Evolutionary conservation across 1,140 invertebrate species (phyloP), one percentile per base, ranked within the genome.

Genomic region (Diachasmimorpha longicaudata): DNA sequence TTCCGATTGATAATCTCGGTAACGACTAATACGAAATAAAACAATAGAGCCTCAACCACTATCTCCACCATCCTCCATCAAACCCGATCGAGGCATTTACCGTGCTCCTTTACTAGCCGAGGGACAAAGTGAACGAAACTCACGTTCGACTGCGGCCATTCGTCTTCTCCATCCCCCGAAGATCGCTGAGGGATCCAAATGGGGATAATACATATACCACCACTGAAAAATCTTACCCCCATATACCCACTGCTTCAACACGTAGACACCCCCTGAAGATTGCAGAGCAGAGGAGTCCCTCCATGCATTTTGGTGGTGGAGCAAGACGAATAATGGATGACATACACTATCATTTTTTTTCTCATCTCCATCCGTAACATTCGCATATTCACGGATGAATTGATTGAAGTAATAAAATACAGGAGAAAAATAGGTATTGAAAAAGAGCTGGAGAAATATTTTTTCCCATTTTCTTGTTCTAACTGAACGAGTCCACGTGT

Each of bases 71-170:
- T 72, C 58, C 11, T 25, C 58, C 25, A 63, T 63, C 80, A 68
- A 84, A 84, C 84, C 79, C 78, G 83, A 83, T 84, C 80, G 79
- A 79, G 6, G 79, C 83, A 80, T 83, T 85, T 83, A 84, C 83
- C 84, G 79, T 77, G 78, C 80, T 73, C 74, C 23, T 68, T 78
- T 81, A 78, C 79, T 77, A 76, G 74, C 6, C 81, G 79, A 4
- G 58, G 14, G 11, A 85, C 82, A 86, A 86, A 85, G 83, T 86
- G 82, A 82, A 77, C 81, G 80, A 82, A 76, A 76, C 79, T 84
- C 80, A 73, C 79, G 79, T 80, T 84, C 79, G 81, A 85, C 79
- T 79, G 75, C 75, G 48, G 79, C 83, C 79, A 86, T 86, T 86
- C 79, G 81, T 86, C 84, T 85, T 80, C 19, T 55, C 37, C n/a